Evolutionary conservation across 2,888 invertebrate species (phyloP).

Genomic region (Phoronis australis): DNA sequence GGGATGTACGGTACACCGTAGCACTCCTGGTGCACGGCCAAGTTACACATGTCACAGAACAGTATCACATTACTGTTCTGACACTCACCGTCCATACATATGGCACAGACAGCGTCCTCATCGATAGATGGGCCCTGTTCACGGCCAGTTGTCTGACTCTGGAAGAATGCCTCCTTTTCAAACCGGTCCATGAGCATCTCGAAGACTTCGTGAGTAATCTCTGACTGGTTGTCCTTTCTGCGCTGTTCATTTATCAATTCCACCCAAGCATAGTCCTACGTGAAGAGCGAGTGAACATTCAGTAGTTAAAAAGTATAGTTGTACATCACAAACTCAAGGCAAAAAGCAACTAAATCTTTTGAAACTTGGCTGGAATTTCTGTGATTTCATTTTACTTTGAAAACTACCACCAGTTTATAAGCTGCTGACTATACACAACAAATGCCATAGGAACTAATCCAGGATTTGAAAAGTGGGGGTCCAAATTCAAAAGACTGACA

Average conservation of each 20-base stretch:
- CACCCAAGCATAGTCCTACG: slow-evolving; percentile 88
- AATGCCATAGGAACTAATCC: too few relatives aligned
- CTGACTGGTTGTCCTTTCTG: slow-evolving; percentile 58
- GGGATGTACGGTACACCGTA: slow-evolving; percentile 97
- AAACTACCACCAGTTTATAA: too few relatives aligned
- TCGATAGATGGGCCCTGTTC: slow-evolving; percentile 71
- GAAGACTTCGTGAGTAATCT: slow-evolving; percentile 81
- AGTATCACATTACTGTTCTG: slow-evolving; percentile 97
- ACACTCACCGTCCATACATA: slow-evolving; percentile 98
- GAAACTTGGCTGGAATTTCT: too few relatives aligned
- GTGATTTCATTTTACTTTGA: too few relatives aligned
- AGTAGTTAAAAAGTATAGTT: too few relatives aligned
- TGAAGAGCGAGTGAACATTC: too few relatives aligned
- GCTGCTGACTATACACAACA: too few relatives aligned
- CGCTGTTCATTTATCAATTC: slow-evolving; percentile 80
- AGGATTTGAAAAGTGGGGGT: too few relatives aligned
- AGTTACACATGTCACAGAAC: slow-evolving; percentile 99
- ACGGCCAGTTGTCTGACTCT: slow-evolving; percentile 55
- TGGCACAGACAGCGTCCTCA: slow-evolving; percentile 97
- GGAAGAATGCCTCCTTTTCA: slow-evolving; percentile 79
- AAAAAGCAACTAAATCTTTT: too few relatives aligned
- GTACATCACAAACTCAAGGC: too few relatives aligned
- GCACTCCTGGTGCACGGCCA: slow-evolving; percentile 97
- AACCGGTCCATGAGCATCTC: slow-evolving; percentile 95
- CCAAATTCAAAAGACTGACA: too few relatives aligned